Percentiles rank a stretch among this genome's conserved stretches.
Evolutionary conservation across 2,797 vertebrate genomes (phyloP).

Genomic region (Hoplostethus atlanticus): DNA sequence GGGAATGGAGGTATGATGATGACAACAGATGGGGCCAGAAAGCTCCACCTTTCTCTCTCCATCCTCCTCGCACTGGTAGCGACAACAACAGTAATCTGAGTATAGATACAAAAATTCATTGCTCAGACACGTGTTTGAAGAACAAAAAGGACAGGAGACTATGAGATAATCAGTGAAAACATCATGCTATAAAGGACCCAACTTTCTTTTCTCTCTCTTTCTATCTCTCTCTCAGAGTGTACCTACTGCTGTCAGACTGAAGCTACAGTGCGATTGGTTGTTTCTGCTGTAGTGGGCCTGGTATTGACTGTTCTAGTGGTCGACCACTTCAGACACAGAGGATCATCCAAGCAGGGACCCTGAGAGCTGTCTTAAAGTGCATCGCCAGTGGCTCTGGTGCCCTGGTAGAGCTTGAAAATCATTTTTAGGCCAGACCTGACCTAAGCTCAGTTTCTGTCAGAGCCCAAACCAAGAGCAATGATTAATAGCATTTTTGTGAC

Average conservation of each 20-base stretch:
- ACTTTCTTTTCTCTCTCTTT: background rate
- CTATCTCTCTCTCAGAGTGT: background rate
- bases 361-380: background rate
- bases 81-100: no score
- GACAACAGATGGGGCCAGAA: background rate
- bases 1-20: conserved; percentile 19
- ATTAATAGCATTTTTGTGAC: no score
- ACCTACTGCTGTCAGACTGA: conserved; percentile 17
- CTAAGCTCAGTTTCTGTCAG: no score
- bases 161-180: no score
- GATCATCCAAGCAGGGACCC: background rate
- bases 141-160: no score
- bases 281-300: conserved; percentile 25
- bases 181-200: no score
- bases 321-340: conserved; percentile 14
- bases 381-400: no score
- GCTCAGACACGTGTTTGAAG: no score
- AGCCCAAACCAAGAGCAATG: no score
- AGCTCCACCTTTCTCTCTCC: background rate
- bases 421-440: no score
- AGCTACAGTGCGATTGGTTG: conserved; percentile 1
- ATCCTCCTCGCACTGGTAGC: background rate
- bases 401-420: no score
- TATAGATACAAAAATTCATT: no score
- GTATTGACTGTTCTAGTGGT: conserved; percentile 21